Conservation (phyloP, 2,797 vertebrate genomes). For the Pteronotus mesoamericanus region DNA sequence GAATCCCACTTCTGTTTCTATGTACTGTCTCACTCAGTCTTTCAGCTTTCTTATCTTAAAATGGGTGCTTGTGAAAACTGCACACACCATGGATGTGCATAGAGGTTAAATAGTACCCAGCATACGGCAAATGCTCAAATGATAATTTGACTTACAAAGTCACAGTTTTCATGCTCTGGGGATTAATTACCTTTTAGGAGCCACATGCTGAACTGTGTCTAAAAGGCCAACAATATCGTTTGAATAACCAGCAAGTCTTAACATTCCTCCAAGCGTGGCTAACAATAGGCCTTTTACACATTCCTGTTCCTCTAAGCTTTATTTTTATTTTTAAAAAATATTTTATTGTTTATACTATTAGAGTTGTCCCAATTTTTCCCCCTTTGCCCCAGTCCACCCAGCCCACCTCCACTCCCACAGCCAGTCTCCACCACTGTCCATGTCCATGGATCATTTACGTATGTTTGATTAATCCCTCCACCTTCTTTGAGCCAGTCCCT, state of each 20-base stretch:
- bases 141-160: not conserved
- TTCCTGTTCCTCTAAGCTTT: not conserved
- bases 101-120: not conserved
- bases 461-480: no score
- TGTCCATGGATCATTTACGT: no score
- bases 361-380: no score
- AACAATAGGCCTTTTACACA: not conserved
- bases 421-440: no score
- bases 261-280: not conserved
- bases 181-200: not conserved
- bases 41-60: not conserved
- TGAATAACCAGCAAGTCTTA: not conserved
- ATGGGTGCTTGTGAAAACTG: not conserved
- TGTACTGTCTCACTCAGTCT: not conserved
- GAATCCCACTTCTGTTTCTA: not conserved
- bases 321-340: no score
- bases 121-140: not conserved
- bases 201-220: not conserved
- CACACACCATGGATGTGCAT: not conserved
- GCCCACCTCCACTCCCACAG: no score
- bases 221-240: not conserved
- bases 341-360: no score
- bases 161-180: not conserved
- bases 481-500: no score
- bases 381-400: no score